Percentiles rank a stretch among this genome's conserved stretches.
Evolutionary conservation across 2,113 vertebrate genomes (phyloP).

Genomic region (Oncorhynchus clarkii): DNA sequence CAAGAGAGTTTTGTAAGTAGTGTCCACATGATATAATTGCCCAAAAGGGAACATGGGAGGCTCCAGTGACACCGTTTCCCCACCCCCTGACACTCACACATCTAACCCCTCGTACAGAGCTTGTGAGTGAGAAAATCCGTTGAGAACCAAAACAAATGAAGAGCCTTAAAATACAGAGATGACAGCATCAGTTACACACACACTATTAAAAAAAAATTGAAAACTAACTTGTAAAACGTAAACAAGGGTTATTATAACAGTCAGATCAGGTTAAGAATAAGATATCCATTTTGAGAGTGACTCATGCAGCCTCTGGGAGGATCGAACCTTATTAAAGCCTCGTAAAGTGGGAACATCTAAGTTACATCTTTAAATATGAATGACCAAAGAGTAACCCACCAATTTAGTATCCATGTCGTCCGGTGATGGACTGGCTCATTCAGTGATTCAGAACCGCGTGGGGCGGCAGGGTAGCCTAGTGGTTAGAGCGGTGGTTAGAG

Average conservation of each 20-base stretch:
- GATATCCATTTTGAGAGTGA: conserved; percentile 46
- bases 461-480: too few species aligned
- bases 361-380: conserved; percentile 70
- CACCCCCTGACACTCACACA: not conserved
- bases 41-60: not conserved
- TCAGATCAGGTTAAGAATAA: conserved; percentile 35
- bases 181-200: not conserved
- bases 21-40: not conserved
- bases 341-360: conserved; percentile 59
- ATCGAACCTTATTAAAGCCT: conserved; percentile 61
- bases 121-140: not conserved
- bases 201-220: not conserved
- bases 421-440: conserved; percentile 48
- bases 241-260: conserved; percentile 15
- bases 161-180: not conserved
- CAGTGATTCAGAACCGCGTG: conserved; percentile 55
- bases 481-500: too few species aligned
- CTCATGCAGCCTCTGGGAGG: conserved; percentile 57
- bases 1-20: too few species aligned
- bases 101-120: not conserved
- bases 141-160: not conserved
- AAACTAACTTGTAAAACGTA: not conserved
- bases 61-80: not conserved
- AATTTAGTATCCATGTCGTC: conserved; percentile 60
- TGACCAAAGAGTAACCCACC: conserved; percentile 60